Base-by-base conservation (phyloP, 2,113 vertebrate genomes). In the Saguinus imperator region DNA sequence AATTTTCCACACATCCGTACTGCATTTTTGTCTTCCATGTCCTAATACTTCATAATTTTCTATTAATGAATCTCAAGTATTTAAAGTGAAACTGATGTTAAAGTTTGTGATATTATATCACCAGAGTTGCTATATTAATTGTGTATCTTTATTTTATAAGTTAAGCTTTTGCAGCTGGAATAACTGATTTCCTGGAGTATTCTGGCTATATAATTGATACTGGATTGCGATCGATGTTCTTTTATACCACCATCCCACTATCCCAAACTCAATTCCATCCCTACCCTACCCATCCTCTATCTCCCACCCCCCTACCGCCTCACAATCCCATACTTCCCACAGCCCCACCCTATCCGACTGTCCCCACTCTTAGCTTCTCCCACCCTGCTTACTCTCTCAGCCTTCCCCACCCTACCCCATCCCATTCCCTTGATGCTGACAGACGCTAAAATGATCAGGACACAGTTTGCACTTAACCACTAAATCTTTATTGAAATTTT, bases 401-500 rank as follows among this genome's bases (percentile, higher is more conserved):
- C 43, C 40, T 57, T 86, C 82, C 37, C n/a, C 8, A 8, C 16
- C 4, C 16, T 25, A 23, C 57, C 10, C 73, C 5, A 48, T 35
- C 3, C 27, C 35, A 0, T 35, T 18, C 50, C 66, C 79, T 66
- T 64, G 2, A 91, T 77, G 10, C 6, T 23, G 32, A 21, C n/a
- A 6, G 87, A 70, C 20, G 91, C 75, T 80, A 68, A 95, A 98
- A 97, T 97, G 72, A 98, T 85, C 92, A 94, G 58, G 90, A 96
- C 92, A 97, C 89, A 55, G 61, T 91, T 96, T 97, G 92, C 96
- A 96, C 97, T 97, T 97, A 97, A 97, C 94, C 96, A 97, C 96
- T 97, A 98, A 96, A 94, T 90, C 77, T 98, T 98, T 97, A 98
- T 92, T 98, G 95, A 97, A 95, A 92, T 97, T 94, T 96, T 95